phyloP scores from a whole-genome alignment of 2,888 invertebrate species.

The Eugnorisma glareosa region DNA sequence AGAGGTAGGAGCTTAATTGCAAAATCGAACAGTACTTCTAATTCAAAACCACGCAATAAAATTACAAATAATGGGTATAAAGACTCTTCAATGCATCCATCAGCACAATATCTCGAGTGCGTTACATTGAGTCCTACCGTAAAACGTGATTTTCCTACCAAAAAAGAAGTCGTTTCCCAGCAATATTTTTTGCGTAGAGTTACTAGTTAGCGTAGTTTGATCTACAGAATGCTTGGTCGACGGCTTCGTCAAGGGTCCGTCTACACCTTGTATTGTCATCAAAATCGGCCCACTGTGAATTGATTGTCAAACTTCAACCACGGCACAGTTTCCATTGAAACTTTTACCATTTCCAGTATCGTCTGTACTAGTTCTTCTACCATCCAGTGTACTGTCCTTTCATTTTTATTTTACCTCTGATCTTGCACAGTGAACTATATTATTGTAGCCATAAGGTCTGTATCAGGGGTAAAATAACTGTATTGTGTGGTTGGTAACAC shows the following conservation, averaged over 20 bases:
- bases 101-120: too few relatives aligned
- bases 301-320: background rate
- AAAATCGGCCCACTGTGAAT: background rate
- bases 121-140: too few relatives aligned
- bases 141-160: too few relatives aligned
- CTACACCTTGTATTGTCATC: too few relatives aligned
- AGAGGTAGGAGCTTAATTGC: background rate
- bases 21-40: background rate
- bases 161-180: too few relatives aligned
- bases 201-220: too few relatives aligned
- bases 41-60: background rate
- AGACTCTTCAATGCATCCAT: too few relatives aligned
- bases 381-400: background rate
- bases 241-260: too few relatives aligned
- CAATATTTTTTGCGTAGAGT: too few relatives aligned
- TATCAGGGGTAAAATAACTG: background rate
- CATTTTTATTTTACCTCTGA: background rate
- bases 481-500: background rate
- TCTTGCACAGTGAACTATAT: background rate
- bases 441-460: background rate
- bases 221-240: too few relatives aligned
- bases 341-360: conserved; percentile 24
- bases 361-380: background rate
- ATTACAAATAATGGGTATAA: background rate
- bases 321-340: background rate